Base-by-base conservation (phyloP, 2,113 vertebrate genomes). In the Acanthisitta chloris region DNA sequence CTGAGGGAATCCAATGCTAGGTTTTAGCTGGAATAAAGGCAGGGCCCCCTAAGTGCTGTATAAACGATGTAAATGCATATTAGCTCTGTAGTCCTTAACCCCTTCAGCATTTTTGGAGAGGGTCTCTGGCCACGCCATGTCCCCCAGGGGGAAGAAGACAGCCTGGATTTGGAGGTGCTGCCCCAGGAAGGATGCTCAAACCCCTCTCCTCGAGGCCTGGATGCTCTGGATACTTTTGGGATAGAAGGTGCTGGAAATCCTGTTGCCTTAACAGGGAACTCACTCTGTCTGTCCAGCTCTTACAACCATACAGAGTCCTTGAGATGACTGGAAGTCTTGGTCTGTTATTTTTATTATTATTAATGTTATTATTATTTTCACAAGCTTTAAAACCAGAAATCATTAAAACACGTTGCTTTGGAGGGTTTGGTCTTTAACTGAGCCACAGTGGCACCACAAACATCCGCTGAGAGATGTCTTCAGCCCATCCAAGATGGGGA, bases 21-120 rank as follows among this genome's bases (percentile, higher is more conserved):
- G 29, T n/a, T 92, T 55, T 40, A 66, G 93, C 88, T 80, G 84
- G 90, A 96, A 95, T 97, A 95, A 97, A 96, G 88, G 66, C 86
- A 82, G 57, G 86, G 52, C 19, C 36, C 45, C 6, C 0, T 36
- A 45, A 82, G 13, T 46, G 59, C 83, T 62, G 78, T 67, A 51
- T 25, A 42, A 76, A 57, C 59, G 24, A 20, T 55, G 62, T 54
- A 80, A 65, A 82, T 62, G 3, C 46, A 17, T 45, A 33, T 49
- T 64, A 77, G 31, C 62, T 61, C 79, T 48, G n/a, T 20, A 57
- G 43, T 31, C 23, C 64, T 85, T 57, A 76, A 87, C 28, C 57
- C 72, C 52, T 38, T 61, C 5, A 17, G 61, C 36, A 13, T 55
- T 65, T 34, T 43, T 42, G 28, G 21, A 21, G 15, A 21, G 33